A percentile compares a stretch with the other conserved stretches of the same genome.
Evolutionary conservation across 2,113 vertebrate species (phyloP).

Genomic region (Tenebrosternarchus preto): DNA sequence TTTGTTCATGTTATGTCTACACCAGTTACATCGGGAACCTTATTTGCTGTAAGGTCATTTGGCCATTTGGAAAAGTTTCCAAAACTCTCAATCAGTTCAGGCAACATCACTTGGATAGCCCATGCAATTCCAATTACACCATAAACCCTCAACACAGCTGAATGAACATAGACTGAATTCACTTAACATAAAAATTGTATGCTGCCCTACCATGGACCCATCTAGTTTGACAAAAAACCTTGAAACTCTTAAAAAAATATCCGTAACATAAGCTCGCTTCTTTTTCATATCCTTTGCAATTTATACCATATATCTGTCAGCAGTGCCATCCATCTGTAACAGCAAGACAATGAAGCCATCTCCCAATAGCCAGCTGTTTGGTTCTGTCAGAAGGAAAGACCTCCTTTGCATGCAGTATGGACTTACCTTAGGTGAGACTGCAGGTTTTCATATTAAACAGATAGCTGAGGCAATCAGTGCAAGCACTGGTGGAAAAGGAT

Average conservation of each 20-base stretch:
- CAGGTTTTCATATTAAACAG: conserved; percentile 63
- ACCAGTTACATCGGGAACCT: too few species aligned
- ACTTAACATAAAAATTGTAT: conserved; percentile 45
- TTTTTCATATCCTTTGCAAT: conserved; percentile 66
- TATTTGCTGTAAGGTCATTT: too few species aligned
- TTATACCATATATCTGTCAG: conserved; percentile 69
- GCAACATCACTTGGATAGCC: conserved; percentile 9
- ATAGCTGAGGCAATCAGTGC: conserved; percentile 52
- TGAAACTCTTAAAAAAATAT: conserved; percentile 32
- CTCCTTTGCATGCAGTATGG: conserved; percentile 61
- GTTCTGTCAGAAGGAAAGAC: conserved; percentile 60
- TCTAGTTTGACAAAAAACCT: conserved; percentile 59
- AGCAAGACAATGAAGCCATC: conserved; percentile 62
- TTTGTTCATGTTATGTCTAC: not conserved
- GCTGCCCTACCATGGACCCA: not conserved
- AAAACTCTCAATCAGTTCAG: conserved; percentile 12
- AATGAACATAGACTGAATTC: conserved; percentile 11
- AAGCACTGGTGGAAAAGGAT: conserved; percentile 37
- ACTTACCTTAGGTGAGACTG: conserved; percentile 5
- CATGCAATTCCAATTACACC: conserved; percentile 43
- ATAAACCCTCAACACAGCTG: conserved; percentile 30
- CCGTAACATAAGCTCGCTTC: conserved; percentile 65
- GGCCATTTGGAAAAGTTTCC: not conserved
- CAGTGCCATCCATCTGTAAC: conserved; percentile 69
- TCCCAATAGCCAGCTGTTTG: conserved; percentile 68